These are phyloP conservation scores for Limnephilus lunatus DNA, from an alignment of 2,888 invertebrate genomes.

Conservation along the genomic window DNA sequence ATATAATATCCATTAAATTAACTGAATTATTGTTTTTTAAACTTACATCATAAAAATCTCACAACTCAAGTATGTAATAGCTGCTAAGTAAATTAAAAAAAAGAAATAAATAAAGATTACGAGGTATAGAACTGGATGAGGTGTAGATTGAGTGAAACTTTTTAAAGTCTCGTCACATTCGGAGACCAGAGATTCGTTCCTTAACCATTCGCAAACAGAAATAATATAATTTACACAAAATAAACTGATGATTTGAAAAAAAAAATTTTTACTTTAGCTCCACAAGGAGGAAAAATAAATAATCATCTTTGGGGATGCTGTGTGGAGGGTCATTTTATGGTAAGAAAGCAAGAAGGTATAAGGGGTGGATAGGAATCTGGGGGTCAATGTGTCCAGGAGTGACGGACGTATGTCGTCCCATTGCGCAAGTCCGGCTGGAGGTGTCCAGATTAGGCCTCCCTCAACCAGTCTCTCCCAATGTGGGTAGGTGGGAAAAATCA, in stretches of 20 bases:
- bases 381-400: too few species aligned
- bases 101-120: not conserved
- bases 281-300: too few species aligned
- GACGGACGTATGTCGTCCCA: too few species aligned
- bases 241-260: not conserved
- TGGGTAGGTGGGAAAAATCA: too few species aligned
- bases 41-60: not conserved
- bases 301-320: too few species aligned
- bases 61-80: not conserved
- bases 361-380: too few species aligned
- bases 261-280: not conserved
- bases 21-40: not conserved
- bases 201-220: not conserved
- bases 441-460: too few species aligned
- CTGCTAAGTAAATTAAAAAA: not conserved
- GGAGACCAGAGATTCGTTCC: not conserved
- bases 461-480: too few species aligned
- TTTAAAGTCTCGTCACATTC: not conserved
- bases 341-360: too few species aligned
- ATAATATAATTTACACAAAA: not conserved
- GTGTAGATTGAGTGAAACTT: not conserved
- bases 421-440: too few species aligned
- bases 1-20: not conserved
- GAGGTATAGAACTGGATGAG: not conserved
- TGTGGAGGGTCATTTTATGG: too few species aligned